Evolutionary conservation across 2,888 invertebrate species (phyloP), one percentile per base, ranked within the genome.

Genomic region (Belgica antarctica): DNA sequence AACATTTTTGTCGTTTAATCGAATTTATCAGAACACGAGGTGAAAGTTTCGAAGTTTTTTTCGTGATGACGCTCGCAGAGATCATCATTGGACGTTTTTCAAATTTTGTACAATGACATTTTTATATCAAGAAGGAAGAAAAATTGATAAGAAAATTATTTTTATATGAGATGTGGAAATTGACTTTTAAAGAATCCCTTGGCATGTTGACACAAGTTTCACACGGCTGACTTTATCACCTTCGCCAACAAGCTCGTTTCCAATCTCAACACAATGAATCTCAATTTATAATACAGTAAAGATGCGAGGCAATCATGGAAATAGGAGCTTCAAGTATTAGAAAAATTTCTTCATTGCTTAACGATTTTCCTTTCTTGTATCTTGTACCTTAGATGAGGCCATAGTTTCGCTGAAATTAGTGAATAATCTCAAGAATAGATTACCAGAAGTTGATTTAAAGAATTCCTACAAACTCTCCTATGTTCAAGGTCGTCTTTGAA

Each of bases 261-360:
- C 59, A 27, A 52, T 52, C 59, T 27, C 27, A 5, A 17, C 5
- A 59, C 27, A 15, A 27, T 27, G 59, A 27, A 27, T 25, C 27
- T 59, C 27, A 59, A 46, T 22, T 59, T 59, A 22, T 17, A 52
- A 52, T 52, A 52, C 52, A 52, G 52, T 52, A 52, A 52, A 41
- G 52, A 52, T 52, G 52, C 52, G 52, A 52, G 52, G 24, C 59
- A 59, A 59, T 59, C 59, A 59, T 59, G 19, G 27, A 52, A 52
- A 41, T 24, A 27, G 27, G 59, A 59, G 59, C 59, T 59, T 59
- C 59, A 25, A 12, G 59, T 3, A 19, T 22, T n/a, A 59, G 15
- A 15, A 52, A 52, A 17, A 10, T 52, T 52, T 52, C 5, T 52
- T 31, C 34, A 8, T 12, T n/a, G 52, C 52, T 52, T 52, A 52